Evolutionary conservation across 2,113 vertebrate species (phyloP).

Genomic region (Pteropus alecto): DNA sequence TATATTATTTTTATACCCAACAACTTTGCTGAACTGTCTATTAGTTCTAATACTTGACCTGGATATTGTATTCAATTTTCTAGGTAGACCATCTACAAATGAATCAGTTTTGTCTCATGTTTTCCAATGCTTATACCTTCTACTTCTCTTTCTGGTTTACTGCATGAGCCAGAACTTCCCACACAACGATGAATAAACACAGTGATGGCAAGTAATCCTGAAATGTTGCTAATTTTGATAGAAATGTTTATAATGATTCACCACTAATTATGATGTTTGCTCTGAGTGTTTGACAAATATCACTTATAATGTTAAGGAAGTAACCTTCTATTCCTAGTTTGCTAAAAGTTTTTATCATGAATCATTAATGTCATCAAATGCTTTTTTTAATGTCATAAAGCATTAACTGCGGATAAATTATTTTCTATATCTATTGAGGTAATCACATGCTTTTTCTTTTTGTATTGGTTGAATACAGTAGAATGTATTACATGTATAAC

Average conservation of each 20-base stretch:
- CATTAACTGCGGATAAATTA: conserved; percentile 3
- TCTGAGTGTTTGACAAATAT: not conserved
- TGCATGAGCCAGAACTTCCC: not conserved
- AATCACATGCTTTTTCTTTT: not conserved
- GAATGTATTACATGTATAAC: not conserved
- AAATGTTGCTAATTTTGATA: not conserved
- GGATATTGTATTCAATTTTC: not conserved
- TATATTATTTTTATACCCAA: not conserved
- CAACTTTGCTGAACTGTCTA: not conserved
- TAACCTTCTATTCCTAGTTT: conserved; percentile 23
- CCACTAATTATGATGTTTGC: not conserved
- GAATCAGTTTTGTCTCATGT: not conserved
- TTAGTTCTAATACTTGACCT: not conserved
- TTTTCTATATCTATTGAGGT: not conserved
- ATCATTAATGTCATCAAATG: not conserved
- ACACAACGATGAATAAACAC: not conserved
- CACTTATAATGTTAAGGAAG: not conserved
- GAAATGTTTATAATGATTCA: conserved; percentile 12
- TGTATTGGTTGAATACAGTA: not conserved
- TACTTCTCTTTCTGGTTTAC: not conserved
- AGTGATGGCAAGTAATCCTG: not conserved
- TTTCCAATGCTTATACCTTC: not conserved
- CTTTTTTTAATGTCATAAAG: conserved; percentile 12
- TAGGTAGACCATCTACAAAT: not conserved
- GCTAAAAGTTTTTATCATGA: not conserved